These are phyloP conservation scores for Pontoporia blainvillei DNA, from an alignment of 2,113 vertebrate species.

Conservation along the genomic window DNA sequence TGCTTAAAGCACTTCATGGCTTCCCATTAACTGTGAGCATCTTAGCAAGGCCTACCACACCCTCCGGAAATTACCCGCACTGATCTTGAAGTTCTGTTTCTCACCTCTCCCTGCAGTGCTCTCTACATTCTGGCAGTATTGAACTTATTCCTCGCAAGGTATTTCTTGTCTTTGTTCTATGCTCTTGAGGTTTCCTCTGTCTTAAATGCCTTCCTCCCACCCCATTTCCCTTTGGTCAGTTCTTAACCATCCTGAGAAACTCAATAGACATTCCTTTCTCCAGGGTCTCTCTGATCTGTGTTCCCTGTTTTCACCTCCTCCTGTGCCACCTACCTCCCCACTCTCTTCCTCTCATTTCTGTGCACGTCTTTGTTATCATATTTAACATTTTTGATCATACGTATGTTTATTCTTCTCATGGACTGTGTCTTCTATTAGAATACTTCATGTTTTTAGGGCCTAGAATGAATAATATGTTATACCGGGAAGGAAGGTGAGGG, in stretches of 20 bases:
- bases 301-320: not conserved
- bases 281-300: not conserved
- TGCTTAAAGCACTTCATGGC: not conserved
- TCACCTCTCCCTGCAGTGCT: not conserved
- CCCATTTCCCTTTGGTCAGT: not conserved
- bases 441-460: not conserved
- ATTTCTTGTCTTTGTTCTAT: not conserved
- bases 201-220: not conserved
- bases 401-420: not conserved
- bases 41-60: not conserved
- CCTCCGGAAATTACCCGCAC: not conserved
- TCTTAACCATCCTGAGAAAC: not conserved
- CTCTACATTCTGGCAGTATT: not conserved
- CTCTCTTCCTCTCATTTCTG: not conserved
- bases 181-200: not conserved
- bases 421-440: not conserved
- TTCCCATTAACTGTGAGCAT: not conserved
- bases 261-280: not conserved
- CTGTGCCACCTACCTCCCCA: not conserved
- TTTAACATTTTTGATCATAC: not conserved
- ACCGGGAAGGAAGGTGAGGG: not conserved
- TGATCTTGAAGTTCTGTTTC: not conserved
- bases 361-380: not conserved
- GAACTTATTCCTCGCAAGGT: not conserved
- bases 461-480: not conserved